phyloP scores from a whole-genome alignment of 2,113 vertebrate species.

The Puma concolor region DNA sequence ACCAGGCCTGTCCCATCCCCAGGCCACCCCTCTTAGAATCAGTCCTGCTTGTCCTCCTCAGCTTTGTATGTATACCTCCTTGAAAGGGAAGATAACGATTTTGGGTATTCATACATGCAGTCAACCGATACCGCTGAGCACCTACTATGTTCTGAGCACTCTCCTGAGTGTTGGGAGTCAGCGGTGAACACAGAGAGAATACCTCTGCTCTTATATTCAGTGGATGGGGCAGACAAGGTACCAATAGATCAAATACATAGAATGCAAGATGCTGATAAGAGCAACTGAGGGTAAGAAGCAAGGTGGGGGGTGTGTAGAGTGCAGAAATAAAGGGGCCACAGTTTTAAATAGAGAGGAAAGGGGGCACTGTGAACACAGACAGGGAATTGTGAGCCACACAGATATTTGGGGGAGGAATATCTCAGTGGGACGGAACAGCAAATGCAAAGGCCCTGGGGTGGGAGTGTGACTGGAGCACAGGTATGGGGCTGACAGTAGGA shows the following conservation, averaged over 20 bases:
- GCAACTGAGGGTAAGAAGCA: neutral
- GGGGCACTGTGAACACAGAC: too few species aligned
- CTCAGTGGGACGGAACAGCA: neutral
- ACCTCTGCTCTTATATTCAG: neutral
- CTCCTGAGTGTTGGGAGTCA: neutral
- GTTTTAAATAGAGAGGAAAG: neutral
- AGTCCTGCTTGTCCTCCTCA: neutral
- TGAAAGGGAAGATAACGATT: neutral
- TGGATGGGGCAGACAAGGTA: neutral
- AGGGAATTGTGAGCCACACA: neutral
- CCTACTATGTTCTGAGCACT: neutral
- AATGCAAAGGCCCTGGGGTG: neutral
- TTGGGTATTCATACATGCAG: neutral
- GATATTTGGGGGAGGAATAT: neutral
- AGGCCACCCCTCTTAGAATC: neutral
- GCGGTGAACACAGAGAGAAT: neutral
- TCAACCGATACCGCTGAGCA: too few species aligned
- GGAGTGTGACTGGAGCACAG: neutral
- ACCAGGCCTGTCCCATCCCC: neutral
- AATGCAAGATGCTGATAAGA: too few species aligned
- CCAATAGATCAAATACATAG: neutral
- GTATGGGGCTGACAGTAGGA: neutral
- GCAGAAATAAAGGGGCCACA: neutral
- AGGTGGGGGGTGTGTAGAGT: neutral
- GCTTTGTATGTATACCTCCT: neutral